Base-by-base conservation (phyloP, 2,113 vertebrate genomes). In the Bombycilla garrulus region DNA sequence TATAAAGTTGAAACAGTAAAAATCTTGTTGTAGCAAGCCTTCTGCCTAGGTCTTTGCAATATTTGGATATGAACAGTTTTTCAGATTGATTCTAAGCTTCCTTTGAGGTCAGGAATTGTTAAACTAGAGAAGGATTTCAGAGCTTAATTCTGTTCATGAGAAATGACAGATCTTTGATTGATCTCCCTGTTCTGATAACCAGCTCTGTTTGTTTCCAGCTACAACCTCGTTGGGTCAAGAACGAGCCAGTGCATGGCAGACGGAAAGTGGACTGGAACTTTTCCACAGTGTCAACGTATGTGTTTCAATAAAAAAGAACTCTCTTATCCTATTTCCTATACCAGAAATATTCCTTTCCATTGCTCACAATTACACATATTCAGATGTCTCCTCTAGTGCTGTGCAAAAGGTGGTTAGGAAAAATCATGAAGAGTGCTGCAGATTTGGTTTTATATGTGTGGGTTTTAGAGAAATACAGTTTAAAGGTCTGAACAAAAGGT, bases 211-310 rank as follows among this genome's bases (percentile, higher is more conserved):
- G 44, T 97, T 82, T 72, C 44, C 95, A 99, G 99, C 61, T 99
- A 98, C 96, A 87, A 88, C 50, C 92, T 99, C 10, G 83, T 76
- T 15, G 99, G 99, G 87, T 71, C 96, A 18, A 93, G 54, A 74
- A 93, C 60, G 4, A 97, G 97, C 65, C 92, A 96, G 66, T 99
- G 99, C 81, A 98, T 96, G 29, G 95, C 97, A 65, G 96, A 98
- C 69, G 98, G 98, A 35, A 97, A 77, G 29, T 99, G 99, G 99
- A 99, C 97, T 44, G 69, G 89, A 20, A 33, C 44, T 14, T 12
- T 81, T 18, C 99, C 98, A 8, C 60, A 89, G 58, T 99, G 99
- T 85, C 77, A 93, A 51, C 76, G 99, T 99, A 98, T 4, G 98
- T 97, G 25, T 78, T 29, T 67, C 58, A 54, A n/a, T 16, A 17